Evolutionary conservation across 2,888 invertebrate species (phyloP), one percentile per base, ranked within the genome.

Genomic region (Lasioglossum figueresi): DNA sequence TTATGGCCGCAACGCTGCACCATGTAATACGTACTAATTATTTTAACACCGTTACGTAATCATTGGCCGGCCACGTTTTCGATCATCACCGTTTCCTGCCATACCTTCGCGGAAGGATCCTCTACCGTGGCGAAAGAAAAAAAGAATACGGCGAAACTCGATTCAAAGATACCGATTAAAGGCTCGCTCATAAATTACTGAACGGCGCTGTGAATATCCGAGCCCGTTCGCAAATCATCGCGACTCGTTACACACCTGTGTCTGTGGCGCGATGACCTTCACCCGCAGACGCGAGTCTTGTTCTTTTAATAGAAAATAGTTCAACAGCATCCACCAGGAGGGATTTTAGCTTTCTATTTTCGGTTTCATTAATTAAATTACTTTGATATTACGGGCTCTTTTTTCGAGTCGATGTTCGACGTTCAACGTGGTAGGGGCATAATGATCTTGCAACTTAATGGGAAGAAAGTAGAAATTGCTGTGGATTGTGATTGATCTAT

Each of bases 11-110:
- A 86, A 79, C 86, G 83, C 72, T 84, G 83, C 85, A 63, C 88
- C 74, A 80, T 83, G 89, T 90, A 91, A 90, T 86, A 85, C 83
- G 88, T 76, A 80, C 86, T 91, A 91, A 92, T 92, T 92, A 91
- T 89, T 91, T 90, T 88, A 90, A 88, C 89, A 89, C 90, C 89
- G 92, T 92, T 91, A 91, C 85, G 88, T 82, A 92, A 92, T 91
- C 84, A 82, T 80, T 79, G 77, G 82, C 87, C 88, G 85, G 74
- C 80, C 84, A 82, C 56, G 82, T 89, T 89, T 89, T 90, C 84
- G 88, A 84, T 89, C 86, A 84, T 89, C 86, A 45, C 12, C 76
- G 83, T 83, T 90, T 88, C 82, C 77, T 79, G 78, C 45, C 71
- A 52, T 5, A 48, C 10, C 23, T 59, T 87, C 76, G n/a, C 14